Conservation (phyloP, 2,888 invertebrate species). For the Platynereis dumerilii region DNA sequence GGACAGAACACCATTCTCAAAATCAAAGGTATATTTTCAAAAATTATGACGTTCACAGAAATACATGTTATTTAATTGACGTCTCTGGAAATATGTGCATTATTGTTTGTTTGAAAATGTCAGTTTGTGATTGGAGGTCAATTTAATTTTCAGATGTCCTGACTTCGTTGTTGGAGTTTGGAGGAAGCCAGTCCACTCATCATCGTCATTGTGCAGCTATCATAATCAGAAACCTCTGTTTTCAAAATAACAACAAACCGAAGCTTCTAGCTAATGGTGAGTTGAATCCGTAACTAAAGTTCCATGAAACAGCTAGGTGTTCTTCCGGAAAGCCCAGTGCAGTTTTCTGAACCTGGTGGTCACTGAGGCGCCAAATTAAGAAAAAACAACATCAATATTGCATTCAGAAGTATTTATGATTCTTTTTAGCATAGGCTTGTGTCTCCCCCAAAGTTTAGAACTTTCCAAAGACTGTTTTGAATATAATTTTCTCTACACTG, state of each 20-base stretch:
- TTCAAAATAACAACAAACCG: conserved; percentile 57
- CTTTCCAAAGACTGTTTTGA: background rate
- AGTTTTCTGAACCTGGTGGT: background rate
- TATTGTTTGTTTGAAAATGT: too few species aligned
- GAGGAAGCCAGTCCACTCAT: conserved; percentile 39
- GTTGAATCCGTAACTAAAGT: background rate
- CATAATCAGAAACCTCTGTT: conserved; percentile 57
- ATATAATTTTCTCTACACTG: background rate
- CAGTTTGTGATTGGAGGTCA: background rate
- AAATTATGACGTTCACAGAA: background rate
- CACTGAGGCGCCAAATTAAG: background rate
- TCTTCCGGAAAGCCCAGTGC: background rate
- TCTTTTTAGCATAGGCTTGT: too few species aligned
- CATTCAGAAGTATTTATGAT: too few species aligned
- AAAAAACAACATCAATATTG: too few species aligned
- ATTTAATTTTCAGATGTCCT: conserved; percentile 46
- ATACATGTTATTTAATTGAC: background rate
- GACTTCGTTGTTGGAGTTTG: conserved; percentile 53
- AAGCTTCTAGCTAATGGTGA: conserved; percentile 57
- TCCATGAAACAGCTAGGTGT: background rate
- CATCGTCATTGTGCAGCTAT: conserved; percentile 48
- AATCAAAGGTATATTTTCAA: conserved; percentile 47
- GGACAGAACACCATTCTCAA: conserved; percentile 60
- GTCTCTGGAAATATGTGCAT: conserved; percentile 2
- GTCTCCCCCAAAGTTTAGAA: background rate